Conservation (phyloP, 2,113 vertebrate genomes). For the Myiopsitta monachus region DNA sequence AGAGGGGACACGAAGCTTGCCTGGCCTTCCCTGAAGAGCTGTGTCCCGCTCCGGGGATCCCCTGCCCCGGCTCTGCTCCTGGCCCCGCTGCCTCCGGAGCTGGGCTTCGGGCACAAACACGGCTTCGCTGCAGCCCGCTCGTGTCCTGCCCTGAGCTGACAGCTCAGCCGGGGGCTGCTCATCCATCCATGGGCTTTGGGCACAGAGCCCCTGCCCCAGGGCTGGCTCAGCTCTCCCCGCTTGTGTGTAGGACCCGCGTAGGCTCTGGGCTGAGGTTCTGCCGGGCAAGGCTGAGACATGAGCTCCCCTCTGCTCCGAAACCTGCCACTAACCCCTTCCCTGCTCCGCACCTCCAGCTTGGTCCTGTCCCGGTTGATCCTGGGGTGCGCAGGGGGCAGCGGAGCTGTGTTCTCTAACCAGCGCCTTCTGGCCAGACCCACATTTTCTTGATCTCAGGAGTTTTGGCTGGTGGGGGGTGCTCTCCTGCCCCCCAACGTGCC, state of each 20-base stretch:
- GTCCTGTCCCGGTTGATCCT: background rate
- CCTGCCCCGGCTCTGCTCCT: background rate
- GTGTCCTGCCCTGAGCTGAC: background rate
- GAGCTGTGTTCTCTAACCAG: too few species aligned
- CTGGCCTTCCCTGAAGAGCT: background rate
- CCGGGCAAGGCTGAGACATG: background rate
- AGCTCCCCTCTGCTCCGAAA: background rate
- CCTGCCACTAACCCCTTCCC: background rate
- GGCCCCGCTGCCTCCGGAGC: background rate
- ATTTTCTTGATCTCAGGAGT: background rate
- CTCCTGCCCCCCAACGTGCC: background rate
- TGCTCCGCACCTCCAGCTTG: background rate
- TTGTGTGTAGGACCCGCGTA: background rate
- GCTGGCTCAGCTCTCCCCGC: background rate
- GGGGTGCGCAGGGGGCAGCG: background rate
- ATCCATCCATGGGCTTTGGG: background rate
- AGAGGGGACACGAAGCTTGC: background rate
- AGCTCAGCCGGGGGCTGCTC: background rate
- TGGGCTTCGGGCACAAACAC: background rate
- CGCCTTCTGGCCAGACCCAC: background rate
- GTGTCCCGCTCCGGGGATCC: background rate
- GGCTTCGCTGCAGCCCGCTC: background rate
- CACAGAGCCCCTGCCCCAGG: rapidly evolving
- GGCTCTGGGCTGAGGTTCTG: background rate
- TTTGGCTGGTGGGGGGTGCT: background rate